Base-by-base conservation (phyloP, 92 coral and sea anemone species). In the Plumapathes pennacea region DNA sequence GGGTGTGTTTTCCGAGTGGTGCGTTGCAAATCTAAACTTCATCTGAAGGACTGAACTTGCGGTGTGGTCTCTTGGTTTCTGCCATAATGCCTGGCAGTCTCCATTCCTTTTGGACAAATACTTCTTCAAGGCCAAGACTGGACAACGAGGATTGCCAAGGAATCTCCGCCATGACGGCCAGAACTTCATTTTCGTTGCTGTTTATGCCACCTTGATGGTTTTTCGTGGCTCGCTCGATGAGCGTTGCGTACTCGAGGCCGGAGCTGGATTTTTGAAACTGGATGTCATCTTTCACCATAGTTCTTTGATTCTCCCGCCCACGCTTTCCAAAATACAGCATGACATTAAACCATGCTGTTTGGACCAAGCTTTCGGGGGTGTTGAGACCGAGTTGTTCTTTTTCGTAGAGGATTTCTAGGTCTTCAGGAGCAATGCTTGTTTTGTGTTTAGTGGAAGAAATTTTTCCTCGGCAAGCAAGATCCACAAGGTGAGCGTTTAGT, bases 291-390 rank as follows among this genome's bases (percentile, higher is more conserved):
- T 13, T 24, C 14, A 33, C 37, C 72, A 78, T 62, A 22, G 53
- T 47, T 34, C 67, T n/a, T 43, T 52, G 72, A 52, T 78, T 79
- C 46, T 79, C 79, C 32, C 86, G 80, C 21, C 86, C 86, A 22
- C 80, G 25, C 32, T 54, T 70, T 2, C 78, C 78, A 38, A 78
- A 78, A 54, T 49, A 51, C 39, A 78, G 50, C 36, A 72, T 62
- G 13, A 46, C 15, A 32, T 80, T 54, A 31, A 80, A 80, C 74
- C 86, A 80, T 0, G 86, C 70, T 4, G 80, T 62, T 32, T 73
- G 61, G 15, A 62, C 49, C 26, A 73, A 64, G 37, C 72, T 50
- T 31, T 62, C 65, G 7, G 80, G 72, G 9, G 56, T 51, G 57
- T 54, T 31, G 20, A 25, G 18, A 23, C 72, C 80, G 9, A 73